Conservation (phyloP, 2,888 invertebrate species). For the Mimumesa dahlbomi region DNA sequence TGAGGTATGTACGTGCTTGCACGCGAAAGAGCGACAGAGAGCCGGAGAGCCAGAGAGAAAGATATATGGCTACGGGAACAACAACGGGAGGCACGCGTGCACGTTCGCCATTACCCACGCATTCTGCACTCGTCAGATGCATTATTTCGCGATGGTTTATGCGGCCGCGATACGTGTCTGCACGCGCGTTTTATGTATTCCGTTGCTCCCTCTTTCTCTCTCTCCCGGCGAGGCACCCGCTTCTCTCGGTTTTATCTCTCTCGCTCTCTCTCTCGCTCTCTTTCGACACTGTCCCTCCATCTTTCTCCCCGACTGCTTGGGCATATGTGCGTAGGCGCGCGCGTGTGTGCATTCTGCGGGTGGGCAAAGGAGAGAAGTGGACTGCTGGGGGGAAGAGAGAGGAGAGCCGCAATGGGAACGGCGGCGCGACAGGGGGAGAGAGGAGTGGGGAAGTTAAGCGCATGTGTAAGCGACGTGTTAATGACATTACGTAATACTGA, state of each 20-base stretch:
- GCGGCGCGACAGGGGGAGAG: conserved; percentile 31
- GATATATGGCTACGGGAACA: neutral
- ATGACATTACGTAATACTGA: conserved; percentile 78
- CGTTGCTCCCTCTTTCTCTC: neutral
- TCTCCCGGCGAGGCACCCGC: too few relatives aligned
- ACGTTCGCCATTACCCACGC: conserved; percentile 32
- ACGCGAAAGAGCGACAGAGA: neutral
- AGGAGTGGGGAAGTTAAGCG: conserved; percentile 63
- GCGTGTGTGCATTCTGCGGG: conserved; percentile 6
- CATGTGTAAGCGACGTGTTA: conserved; percentile 78
- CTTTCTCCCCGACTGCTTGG: neutral
- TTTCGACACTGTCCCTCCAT: neutral
- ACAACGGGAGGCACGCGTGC: conserved; percentile 26
- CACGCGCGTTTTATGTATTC: conserved; percentile 5
- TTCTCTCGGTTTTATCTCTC: too few relatives aligned
- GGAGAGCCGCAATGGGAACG: conserved; percentile 22
- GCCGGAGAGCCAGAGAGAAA: neutral
- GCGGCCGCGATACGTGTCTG: conserved; percentile 35
- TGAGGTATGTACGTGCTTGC: neutral
- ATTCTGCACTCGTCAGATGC: conserved; percentile 50
- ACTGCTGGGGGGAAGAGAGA: neutral
- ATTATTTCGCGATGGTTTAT: conserved; percentile 56
- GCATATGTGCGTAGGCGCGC: neutral
- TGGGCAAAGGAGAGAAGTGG: neutral
- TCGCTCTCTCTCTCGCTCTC: conserved; percentile 9